phyloP scores from a whole-genome alignment of 2,888 invertebrate genomes.

The Eristalis intricaria region DNA sequence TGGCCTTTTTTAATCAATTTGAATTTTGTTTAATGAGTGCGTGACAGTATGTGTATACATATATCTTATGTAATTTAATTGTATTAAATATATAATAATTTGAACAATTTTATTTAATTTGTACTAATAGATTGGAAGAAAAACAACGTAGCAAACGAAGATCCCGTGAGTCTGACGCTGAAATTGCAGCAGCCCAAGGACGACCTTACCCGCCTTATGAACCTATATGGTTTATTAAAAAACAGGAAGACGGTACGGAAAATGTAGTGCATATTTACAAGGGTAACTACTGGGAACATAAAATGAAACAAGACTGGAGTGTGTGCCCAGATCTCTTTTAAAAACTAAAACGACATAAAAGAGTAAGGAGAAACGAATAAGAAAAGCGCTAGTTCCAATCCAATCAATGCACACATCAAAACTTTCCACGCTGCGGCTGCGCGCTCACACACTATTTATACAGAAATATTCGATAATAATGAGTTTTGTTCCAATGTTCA shows the following conservation, averaged over 20 bases:
- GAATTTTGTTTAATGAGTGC: too few species aligned
- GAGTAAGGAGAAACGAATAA: slow-evolving; percentile 27
- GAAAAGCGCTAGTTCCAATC: slow-evolving; percentile 34
- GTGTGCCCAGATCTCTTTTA: slow-evolving; percentile 92
- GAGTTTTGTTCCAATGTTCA: slow-evolving; percentile 64
- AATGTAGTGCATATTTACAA: slow-evolving; percentile 90
- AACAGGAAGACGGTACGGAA: slow-evolving; percentile 86
- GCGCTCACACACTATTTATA: slow-evolving; percentile 33
- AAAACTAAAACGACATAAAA: slow-evolving; percentile 41
- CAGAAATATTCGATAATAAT: slow-evolving; percentile 39
- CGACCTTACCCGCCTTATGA: slow-evolving; percentile 88
- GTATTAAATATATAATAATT: too few species aligned
- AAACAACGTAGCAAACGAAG: slow-evolving; percentile 94
- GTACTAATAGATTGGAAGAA: slow-evolving; percentile 88
- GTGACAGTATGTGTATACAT: too few species aligned
- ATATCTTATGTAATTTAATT: too few species aligned
- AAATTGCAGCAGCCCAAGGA: slow-evolving; percentile 85
- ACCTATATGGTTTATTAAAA: slow-evolving; percentile 95
- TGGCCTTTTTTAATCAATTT: too few species aligned
- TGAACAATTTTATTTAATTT: too few species aligned
- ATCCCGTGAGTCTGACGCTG: slow-evolving; percentile 89
- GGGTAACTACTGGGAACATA: slow-evolving; percentile 96
- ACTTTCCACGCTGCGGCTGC: not conserved
- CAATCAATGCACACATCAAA: slow-evolving; percentile 33
- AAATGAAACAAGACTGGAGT: slow-evolving; percentile 93